phyloP scores from a whole-genome alignment of 2,888 invertebrate species.

The Brachyopa scutellaris region DNA sequence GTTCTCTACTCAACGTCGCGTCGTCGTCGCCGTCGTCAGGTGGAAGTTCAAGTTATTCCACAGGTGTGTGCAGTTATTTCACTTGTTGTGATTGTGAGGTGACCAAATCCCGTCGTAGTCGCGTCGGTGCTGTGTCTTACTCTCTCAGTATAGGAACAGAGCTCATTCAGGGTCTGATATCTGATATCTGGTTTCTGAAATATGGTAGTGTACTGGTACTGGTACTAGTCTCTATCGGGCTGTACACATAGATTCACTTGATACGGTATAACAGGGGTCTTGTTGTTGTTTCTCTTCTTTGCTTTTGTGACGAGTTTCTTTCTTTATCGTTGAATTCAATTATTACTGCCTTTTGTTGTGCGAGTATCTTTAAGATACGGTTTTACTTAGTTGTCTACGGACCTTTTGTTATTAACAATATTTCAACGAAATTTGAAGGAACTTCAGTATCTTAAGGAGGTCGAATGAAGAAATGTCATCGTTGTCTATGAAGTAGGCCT shows the following conservation, averaged over 20 bases:
- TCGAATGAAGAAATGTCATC: too few species aligned
- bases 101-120: constrained; percentile 48
- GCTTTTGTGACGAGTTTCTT: constrained; percentile 55
- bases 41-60: constrained; percentile 70
- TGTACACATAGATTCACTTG: constrained; percentile 37
- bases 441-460: too few species aligned
- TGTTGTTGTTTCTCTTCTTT: constrained; percentile 48
- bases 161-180: constrained; percentile 46
- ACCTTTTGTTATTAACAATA: too few species aligned
- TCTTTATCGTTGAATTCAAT: constrained; percentile 53
- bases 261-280: constrained; percentile 30
- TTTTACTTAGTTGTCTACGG: constrained; percentile 33
- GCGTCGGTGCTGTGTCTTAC: constrained; percentile 29
- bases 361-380: constrained; percentile 31
- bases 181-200: constrained; percentile 59
- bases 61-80: constrained; percentile 71
- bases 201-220: constrained; percentile 34
- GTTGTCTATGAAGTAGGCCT: too few species aligned
- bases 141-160: constrained; percentile 25
- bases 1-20: too few species aligned
- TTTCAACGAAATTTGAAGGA: too few species aligned
- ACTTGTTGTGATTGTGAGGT: constrained; percentile 52
- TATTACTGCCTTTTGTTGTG: constrained; percentile 31
- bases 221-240: constrained; percentile 18
- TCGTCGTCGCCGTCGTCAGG: too few species aligned